Evolutionary conservation across 2,113 vertebrate genomes (phyloP), one percentile per base, ranked within the genome.

Genomic region (Solenodon paradoxus): DNA sequence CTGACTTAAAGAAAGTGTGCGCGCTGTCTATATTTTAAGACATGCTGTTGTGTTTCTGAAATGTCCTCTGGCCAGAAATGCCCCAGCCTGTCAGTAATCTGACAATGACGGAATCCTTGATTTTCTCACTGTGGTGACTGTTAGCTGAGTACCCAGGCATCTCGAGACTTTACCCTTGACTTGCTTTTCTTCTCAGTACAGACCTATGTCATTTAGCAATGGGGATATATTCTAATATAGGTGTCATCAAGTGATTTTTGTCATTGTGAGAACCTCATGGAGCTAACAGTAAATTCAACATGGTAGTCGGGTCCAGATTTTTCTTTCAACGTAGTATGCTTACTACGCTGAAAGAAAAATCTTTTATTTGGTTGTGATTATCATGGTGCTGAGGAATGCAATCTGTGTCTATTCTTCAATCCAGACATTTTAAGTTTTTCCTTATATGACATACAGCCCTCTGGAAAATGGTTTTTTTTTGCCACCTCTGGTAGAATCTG

Each of bases 11-110:
- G 30, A 69, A 51, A 51, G n/a, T 11, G 28, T 59, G 30, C 12
- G 9, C 24, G 30, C 5, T 0, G 0, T 75, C 57, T 72, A 16
- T 15, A 30, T 26, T 38, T 66, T 66, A 42, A 63, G 57, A 26
- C 68, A 57, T 30, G 24, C 45, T n/a, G 35, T 16, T 75, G n/a
- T 42, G 49, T 4, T 45, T 92, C 13, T 30, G 75, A 90, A 78
- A 57, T 57, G 26, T 17, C 1, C 42, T 74, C 4, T 30, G 35
- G 8, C 24, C 42, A 38, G 51, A 42, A 68, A 35, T n/a, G n/a
- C 40, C 2, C 1, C 42, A 92, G 30, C 17, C 19, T 63, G 63
- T 4, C 13, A 57, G 59, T 20, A 61, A 26, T n/a, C 22, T 90
- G 51, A 35, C n/a, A 10, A 0, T 16, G 16, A 45, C 1, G 74